A percentile compares a stretch with the other conserved stretches of the same genome.
Conservation (phyloP, 2,888 invertebrate genomes). For the Sussaba pulchella region DNA sequence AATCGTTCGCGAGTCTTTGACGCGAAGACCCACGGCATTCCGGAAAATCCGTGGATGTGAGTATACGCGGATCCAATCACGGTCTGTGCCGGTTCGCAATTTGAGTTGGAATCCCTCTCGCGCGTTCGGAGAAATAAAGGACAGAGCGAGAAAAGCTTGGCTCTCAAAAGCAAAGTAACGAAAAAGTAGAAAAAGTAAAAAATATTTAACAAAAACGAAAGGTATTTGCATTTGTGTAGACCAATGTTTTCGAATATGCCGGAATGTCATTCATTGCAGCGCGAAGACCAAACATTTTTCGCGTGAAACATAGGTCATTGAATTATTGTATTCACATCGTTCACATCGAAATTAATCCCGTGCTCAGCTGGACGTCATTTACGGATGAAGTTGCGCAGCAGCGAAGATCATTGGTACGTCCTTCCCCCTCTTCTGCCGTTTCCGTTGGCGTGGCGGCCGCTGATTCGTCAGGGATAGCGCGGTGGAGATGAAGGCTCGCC, state of each 20-base stretch:
- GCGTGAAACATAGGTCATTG: constrained; percentile 2
- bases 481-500: background rate
- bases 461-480: background rate
- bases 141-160: background rate
- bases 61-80: constrained; percentile 59
- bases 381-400: background rate
- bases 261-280: background rate
- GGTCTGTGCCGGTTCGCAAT: constrained; percentile 50
- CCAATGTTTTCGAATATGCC: background rate
- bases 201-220: background rate
- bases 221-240: background rate
- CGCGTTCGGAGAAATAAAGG: too few relatives aligned
- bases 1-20: constrained; percentile 62
- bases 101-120: constrained; percentile 46
- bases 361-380: background rate
- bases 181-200: background rate
- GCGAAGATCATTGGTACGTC: constrained; percentile 6
- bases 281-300: background rate
- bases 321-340: background rate
- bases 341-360: background rate
- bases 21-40: constrained; percentile 13
- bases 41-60: constrained; percentile 35
- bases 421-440: background rate
- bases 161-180: background rate
- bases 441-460: background rate